Evolutionary conservation across 2,113 vertebrate species (phyloP).

Genomic region (Dermatemys mawii): DNA sequence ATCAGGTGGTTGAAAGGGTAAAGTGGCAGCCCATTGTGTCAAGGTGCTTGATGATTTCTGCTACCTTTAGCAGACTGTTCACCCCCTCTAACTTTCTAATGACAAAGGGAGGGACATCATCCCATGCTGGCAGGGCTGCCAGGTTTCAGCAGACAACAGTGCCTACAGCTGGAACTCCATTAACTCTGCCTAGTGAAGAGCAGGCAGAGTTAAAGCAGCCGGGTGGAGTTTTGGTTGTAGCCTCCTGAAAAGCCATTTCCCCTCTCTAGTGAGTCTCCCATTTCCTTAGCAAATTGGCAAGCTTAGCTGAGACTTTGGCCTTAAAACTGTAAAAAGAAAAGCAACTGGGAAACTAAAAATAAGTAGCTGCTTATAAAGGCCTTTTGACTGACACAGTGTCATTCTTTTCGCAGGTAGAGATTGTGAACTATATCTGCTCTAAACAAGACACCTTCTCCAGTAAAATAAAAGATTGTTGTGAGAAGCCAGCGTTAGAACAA

Average conservation of each 20-base stretch:
- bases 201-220: background rate
- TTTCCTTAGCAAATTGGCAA: background rate
- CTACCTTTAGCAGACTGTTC: background rate
- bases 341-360: background rate
- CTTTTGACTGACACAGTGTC: background rate
- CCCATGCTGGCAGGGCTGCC: rapidly evolving
- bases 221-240: background rate
- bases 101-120: background rate
- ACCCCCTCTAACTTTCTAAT: background rate
- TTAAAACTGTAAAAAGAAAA: background rate
- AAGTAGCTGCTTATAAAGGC: background rate
- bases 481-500: slow-evolving; percentile 34
- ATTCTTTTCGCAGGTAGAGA: slow-evolving; percentile 48
- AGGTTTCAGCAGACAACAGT: background rate
- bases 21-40: too few relatives aligned
- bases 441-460: slow-evolving; percentile 62
- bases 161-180: background rate
- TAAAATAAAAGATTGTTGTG: slow-evolving; percentile 73
- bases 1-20: too few relatives aligned
- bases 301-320: background rate
- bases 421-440: slow-evolving; percentile 45
- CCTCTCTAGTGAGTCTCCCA: background rate
- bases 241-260: background rate
- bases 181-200: too few relatives aligned
- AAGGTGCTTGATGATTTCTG: too few relatives aligned